Conservation (phyloP, 2,888 invertebrate genomes). For the Orthonychiurus folsomi region DNA sequence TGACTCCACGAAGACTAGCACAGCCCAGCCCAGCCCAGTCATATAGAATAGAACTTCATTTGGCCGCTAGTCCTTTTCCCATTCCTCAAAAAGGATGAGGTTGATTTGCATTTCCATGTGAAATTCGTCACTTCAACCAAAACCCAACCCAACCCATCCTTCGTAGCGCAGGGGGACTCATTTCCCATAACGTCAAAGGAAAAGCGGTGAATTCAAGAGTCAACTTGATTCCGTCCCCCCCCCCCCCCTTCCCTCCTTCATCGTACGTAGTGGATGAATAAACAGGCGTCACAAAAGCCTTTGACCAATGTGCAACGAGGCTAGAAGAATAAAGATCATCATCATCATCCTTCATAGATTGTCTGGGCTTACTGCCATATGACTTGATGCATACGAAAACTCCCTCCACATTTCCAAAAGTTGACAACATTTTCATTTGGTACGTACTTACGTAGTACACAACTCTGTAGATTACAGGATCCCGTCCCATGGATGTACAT, state of each 20-base stretch:
- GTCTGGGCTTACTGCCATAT: too few relatives aligned
- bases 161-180: background rate
- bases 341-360: conserved; percentile 15
- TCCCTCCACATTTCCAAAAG: too few relatives aligned
- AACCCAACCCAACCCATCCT: background rate
- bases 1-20: background rate
- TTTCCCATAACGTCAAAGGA: background rate
- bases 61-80: background rate
- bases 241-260: background rate
- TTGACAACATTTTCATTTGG: too few relatives aligned
- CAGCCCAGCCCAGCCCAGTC: too few relatives aligned
- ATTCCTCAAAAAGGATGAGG: background rate
- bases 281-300: conserved; percentile 31
- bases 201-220: background rate
- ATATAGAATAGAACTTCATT: background rate
- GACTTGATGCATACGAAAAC: too few relatives aligned
- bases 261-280: conserved; percentile 19
- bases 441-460: too few relatives aligned
- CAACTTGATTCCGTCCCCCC: background rate
- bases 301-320: conserved; percentile 39
- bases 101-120: background rate
- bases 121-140: background rate
- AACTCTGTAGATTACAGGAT: too few relatives aligned
- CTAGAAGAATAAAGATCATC: conserved; percentile 39
- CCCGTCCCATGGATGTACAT: too few relatives aligned